A percentile compares a stretch with the other conserved stretches of the same genome.
Conservation (phyloP, 2,113 vertebrate genomes). For the Perca fluviatilis region DNA sequence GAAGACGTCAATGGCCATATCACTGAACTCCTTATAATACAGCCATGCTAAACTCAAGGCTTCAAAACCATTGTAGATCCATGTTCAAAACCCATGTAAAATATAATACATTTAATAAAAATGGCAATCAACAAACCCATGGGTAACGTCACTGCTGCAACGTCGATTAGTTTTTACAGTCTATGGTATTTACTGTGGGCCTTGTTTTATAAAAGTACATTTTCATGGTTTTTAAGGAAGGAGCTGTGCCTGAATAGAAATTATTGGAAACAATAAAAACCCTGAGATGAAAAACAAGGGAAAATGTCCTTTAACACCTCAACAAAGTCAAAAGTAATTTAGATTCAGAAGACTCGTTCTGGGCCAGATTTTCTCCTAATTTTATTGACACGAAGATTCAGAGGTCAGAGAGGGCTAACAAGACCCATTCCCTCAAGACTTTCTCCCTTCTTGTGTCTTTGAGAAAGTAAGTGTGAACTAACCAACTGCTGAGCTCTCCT, state of each 20-base stretch:
- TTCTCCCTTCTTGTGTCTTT: conserved; percentile 49
- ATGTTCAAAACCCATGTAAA: no score
- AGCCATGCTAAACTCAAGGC: no score
- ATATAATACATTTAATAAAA: no score
- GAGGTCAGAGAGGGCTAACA: conserved; percentile 49
- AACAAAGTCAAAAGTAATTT: conserved; percentile 59
- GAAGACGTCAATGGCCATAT: no score
- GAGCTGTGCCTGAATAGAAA: not conserved
- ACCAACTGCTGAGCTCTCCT: conserved; percentile 63
- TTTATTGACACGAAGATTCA: conserved; percentile 44
- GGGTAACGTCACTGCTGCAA: no score
- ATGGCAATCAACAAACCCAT: no score
- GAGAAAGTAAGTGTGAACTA: conserved; percentile 58
- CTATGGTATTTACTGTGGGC: not conserved
- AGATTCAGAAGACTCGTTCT: conserved; percentile 37
- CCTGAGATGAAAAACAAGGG: not conserved
- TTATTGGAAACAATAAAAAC: not conserved
- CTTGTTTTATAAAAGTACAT: not conserved
- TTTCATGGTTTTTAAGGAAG: not conserved
- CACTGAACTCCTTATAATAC: no score
- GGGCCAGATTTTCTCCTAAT: conserved; percentile 35
- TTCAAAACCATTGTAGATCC: no score
- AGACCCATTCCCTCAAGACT: conserved; percentile 46
- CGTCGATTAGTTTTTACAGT: no score
- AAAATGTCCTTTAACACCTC: conserved; percentile 15